Base-by-base conservation (phyloP, 2,888 invertebrate species). In the Glyphotaelius pellucidus region DNA sequence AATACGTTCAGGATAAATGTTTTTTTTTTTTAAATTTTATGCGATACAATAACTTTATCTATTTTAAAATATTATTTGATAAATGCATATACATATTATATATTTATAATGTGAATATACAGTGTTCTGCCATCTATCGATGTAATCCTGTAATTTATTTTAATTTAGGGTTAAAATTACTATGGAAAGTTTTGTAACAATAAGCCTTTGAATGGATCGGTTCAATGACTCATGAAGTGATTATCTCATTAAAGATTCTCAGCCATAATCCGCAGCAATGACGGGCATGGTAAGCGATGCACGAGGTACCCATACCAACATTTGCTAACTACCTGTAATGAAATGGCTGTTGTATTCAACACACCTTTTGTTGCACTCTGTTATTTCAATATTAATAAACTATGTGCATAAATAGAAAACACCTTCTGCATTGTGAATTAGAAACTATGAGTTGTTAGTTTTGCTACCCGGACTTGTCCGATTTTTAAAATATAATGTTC, bases 321-420 rank as follows among this genome's bases (percentile, higher is more conserved):
- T 67, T 67, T 67, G 52, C 52, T 25, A 25, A 67, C 19, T 25
- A 67, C 52, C 25, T 25, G 5, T 19, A 67, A 67, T 25, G 52
- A 19, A 67, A 67, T 67, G 52, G 7, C 52, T 19, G 52, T 25
- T 67, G 7, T 67, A 67, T 67, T 67, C 81, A 32, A 81, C 42
- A 85, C 85, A 85, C 85, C 52, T 67, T 67, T 67, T 25, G 52
- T 67, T 67, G 52, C 52, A 67, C 25, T 67, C 52, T 67, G 25
- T 67, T 67, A 67, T 67, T 67, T 19, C 25, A 19, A 67, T 19
- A 67, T 67, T 67, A 25, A 67, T 67, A 67, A 67, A 67, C 52
- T 5, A 7, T 52, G 52, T 52, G 52, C 52, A 52, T 52, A 52
- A 19, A 52, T 25, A 25, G 19, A 67, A 52, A 67, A 25, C 52